These are phyloP conservation scores for Talpa occidentalis DNA, from an alignment of 2,113 vertebrate species.

Conservation along the genomic window DNA sequence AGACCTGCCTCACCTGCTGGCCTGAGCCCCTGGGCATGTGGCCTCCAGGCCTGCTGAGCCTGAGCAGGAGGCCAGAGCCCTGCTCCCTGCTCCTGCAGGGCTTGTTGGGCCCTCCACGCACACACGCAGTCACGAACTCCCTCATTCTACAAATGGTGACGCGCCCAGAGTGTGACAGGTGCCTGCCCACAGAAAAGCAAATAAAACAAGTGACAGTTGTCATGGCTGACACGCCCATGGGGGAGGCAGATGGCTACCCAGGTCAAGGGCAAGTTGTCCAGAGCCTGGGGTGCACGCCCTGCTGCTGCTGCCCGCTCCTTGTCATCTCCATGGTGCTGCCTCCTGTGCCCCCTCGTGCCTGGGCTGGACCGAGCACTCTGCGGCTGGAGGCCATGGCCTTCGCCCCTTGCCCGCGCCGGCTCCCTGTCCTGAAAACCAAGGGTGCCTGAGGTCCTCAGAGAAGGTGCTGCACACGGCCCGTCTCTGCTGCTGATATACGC, in stretches of 20 bases:
- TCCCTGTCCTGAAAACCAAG: neutral
- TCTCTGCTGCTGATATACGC: neutral
- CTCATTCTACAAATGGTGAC: neutral
- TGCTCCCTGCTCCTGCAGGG: neutral
- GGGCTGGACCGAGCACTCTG: accelerated
- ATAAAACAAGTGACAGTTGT: neutral
- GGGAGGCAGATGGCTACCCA: neutral
- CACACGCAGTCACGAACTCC: neutral
- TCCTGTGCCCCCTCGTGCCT: neutral
- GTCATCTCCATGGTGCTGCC: neutral
- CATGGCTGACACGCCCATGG: neutral
- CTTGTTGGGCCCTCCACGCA: neutral
- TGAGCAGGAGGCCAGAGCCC: no score
- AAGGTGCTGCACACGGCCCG: accelerated
- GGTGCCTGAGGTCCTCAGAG: neutral
- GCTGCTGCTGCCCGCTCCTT: no score
- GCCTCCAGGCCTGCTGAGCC: no score
- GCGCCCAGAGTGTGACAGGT: accelerated
- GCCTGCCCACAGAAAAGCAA: neutral
- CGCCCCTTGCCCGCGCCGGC: neutral
- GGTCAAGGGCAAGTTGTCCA: neutral
- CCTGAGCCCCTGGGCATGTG: neutral
- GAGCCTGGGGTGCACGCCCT: neutral
- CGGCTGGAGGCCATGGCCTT: neutral
- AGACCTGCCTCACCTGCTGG: neutral